Percentiles rank a stretch among this genome's conserved stretches.
Evolutionary conservation across 2,113 vertebrate species (phyloP).

Genomic region (Campylorhamphus procurvoides): DNA sequence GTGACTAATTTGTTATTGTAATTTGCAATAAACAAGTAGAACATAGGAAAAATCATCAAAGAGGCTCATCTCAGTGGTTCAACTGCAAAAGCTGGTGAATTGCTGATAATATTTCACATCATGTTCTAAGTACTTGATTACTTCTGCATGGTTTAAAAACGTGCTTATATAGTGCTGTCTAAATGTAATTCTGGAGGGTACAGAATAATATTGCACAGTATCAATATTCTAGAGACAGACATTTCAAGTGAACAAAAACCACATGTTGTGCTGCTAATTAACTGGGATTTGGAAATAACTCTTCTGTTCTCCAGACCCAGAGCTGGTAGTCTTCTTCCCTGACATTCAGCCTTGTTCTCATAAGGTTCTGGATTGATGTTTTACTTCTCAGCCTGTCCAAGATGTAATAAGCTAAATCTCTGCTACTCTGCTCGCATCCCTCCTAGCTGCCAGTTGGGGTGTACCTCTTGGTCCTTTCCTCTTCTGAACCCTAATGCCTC

Average conservation of each 20-base stretch:
- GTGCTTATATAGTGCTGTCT: background rate
- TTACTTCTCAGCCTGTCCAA: background rate
- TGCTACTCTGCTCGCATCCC: background rate
- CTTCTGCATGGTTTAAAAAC: background rate
- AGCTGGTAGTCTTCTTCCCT: background rate
- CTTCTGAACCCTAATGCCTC: background rate
- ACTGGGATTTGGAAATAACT: background rate
- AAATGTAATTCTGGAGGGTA: background rate
- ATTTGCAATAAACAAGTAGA: background rate
- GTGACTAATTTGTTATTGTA: background rate
- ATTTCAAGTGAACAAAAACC: background rate
- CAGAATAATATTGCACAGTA: background rate
- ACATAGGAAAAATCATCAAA: background rate
- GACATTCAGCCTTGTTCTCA: background rate
- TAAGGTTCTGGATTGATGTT: background rate
- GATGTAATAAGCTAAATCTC: background rate
- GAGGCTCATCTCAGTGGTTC: background rate
- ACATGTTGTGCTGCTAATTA: background rate
- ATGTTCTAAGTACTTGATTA: background rate
- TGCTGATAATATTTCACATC: background rate
- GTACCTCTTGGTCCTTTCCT: background rate
- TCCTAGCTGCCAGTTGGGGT: background rate
- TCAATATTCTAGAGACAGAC: background rate
- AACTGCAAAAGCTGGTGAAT: background rate
- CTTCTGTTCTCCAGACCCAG: background rate